Evolutionary conservation across 2,113 vertebrate genomes (phyloP), one percentile per base, ranked within the genome.

Genomic region (Barnardius zonarius): DNA sequence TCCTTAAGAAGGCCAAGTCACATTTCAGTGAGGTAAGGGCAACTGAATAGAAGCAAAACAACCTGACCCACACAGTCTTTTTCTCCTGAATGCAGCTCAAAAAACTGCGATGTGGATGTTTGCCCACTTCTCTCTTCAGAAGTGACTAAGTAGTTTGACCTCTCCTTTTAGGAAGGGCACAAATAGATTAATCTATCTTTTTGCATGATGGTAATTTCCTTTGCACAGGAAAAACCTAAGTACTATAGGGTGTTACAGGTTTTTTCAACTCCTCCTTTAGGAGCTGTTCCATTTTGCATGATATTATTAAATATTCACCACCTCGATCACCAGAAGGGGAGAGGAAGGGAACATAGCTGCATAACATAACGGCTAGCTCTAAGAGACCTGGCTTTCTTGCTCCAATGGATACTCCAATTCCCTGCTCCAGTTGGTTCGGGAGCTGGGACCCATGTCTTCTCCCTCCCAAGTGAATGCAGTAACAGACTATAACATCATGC

Each of bases 291-390:
- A 92, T 94, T 95, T 92, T 95, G 52, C 67, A 92, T 92, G 57
- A 89, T 87, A 69, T 17, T 89, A 91, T 94, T 89, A 95, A 95
- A 95, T 92, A 97, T 95, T 97, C 66, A 96, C 39, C 13, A 82
- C 13, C 24, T 66, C 9, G 1, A n/a, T 83, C 72, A 66, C 22
- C 37, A 67, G 74, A 74, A 86, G 6, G 30, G 28, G 19, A 73
- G 39, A 79, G 44, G 8, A 35, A 92, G 52, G 28, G 11, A 76
- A 84, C 44, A 78, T 64, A 67, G 63, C 48, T 79, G 35, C 44
- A 33, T 87, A 89, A 64, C 57, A 33, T 85, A 85, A 73, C 62
- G 62, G 41, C 19, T 91, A 62, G 15, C 41, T 89, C 25, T 89
- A 57, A 52, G 49, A 95, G 78, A 87, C 78, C 9, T 69, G 44